phyloP scores from a whole-genome alignment of 2,888 invertebrate genomes.

The Lasioglossum oenotherae region DNA sequence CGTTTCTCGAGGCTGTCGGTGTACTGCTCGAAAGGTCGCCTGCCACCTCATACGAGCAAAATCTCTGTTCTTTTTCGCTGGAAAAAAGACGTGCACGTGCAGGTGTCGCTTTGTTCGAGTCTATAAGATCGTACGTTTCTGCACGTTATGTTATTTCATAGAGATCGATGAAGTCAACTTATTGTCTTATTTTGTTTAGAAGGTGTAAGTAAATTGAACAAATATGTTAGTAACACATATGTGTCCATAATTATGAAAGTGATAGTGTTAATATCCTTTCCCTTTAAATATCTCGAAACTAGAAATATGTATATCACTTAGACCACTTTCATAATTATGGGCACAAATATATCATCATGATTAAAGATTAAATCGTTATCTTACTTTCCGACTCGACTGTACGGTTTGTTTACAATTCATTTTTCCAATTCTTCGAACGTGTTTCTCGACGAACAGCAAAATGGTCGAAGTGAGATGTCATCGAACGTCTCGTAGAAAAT shows the following conservation, averaged over 20 bases:
- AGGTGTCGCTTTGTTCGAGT: background rate
- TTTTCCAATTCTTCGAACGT: background rate
- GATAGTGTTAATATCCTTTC: too few relatives aligned
- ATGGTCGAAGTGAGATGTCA: background rate
- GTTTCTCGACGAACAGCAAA: background rate
- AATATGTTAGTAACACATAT: too few relatives aligned
- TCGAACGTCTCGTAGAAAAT: background rate
- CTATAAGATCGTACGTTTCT: background rate
- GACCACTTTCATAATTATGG: too few relatives aligned
- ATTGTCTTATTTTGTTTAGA: too few relatives aligned
- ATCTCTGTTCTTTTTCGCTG: background rate
- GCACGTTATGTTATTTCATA: background rate
- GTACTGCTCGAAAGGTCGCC: background rate
- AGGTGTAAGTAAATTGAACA: too few relatives aligned
- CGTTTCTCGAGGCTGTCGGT: background rate
- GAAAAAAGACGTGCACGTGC: background rate
- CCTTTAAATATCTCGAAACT: too few relatives aligned
- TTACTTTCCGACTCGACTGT: too few relatives aligned
- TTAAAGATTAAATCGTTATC: too few relatives aligned
- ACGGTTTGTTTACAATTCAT: too few relatives aligned
- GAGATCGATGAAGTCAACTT: background rate
- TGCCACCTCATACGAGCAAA: background rate
- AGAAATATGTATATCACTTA: too few relatives aligned
- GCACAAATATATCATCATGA: too few relatives aligned
- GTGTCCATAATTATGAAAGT: too few relatives aligned